These are phyloP conservation scores for Phataginus tetradactyla DNA, from an alignment of 2,797 vertebrate species.

Conservation along the genomic window DNA sequence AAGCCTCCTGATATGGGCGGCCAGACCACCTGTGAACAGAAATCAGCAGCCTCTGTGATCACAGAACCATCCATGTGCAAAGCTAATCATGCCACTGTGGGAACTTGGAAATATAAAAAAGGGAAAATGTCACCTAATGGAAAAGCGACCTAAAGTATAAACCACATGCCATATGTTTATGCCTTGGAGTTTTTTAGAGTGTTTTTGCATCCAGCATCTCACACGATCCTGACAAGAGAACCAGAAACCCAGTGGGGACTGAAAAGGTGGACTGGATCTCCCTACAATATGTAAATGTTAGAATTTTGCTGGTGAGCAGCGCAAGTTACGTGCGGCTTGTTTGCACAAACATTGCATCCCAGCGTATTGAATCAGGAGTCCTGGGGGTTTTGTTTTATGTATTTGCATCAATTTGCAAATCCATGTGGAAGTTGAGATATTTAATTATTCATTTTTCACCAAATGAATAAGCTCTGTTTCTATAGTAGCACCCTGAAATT, in stretches of 20 bases:
- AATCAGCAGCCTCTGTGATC: fast-evolving
- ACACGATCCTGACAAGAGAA: fast-evolving
- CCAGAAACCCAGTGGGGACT: no score
- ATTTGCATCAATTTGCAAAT: background rate
- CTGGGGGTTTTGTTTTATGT: no score
- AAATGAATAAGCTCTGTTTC: fast-evolving
- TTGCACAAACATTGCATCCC: no score
- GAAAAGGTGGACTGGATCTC: fast-evolving
- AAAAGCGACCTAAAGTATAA: background rate
- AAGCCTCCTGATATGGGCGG: no score
- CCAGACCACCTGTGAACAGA: background rate
- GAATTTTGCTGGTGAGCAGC: background rate
- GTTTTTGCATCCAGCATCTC: fast-evolving
- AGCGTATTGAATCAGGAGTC: fast-evolving
- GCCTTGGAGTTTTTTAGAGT: fast-evolving
- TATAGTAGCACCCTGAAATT: fast-evolving
- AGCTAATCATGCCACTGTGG: fast-evolving
- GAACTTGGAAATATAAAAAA: fast-evolving
- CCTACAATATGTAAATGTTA: fast-evolving
- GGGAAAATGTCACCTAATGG: fast-evolving
- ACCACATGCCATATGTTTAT: fast-evolving
- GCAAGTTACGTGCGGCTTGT: fast-evolving
- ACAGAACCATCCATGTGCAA: fast-evolving
- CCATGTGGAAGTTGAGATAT: no score
- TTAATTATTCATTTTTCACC: background rate